phyloP scores from a whole-genome alignment of 2,113 vertebrate species.

The Phyllostomus discolor region DNA sequence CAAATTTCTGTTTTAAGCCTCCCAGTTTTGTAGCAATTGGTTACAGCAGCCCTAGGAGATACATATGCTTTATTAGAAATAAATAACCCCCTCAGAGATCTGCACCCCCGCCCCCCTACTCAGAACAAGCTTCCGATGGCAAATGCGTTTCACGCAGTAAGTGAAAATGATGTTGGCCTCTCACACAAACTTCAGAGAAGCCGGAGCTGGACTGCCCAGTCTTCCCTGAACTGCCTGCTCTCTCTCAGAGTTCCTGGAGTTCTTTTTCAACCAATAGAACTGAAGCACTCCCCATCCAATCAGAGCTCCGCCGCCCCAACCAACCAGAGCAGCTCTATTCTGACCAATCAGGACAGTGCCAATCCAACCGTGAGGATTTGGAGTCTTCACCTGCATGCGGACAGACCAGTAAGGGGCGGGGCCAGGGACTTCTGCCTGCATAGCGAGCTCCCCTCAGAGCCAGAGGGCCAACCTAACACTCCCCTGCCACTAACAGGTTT shows the following conservation, averaged over 20 bases:
- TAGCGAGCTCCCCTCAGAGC: neutral
- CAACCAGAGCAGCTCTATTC: neutral
- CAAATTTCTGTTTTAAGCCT: neutral
- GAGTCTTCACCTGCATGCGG: neutral
- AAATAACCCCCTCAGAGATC: neutral
- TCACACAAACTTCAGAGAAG: neutral
- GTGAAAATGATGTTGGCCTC: neutral
- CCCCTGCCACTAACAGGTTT: neutral
- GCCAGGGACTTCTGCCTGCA: neutral
- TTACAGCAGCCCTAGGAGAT: neutral
- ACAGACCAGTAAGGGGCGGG: neutral
- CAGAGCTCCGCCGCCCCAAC: neutral
- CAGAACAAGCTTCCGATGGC: neutral
- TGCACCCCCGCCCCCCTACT: too few species aligned
- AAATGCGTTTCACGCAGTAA: too few species aligned
- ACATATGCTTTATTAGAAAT: neutral
- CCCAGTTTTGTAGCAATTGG: neutral
- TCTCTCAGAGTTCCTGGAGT: neutral
- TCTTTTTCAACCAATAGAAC: neutral
- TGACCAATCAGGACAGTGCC: neutral
- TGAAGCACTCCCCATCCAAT: neutral
- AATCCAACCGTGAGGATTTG: neutral
- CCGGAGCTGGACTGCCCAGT: neutral
- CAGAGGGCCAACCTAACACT: neutral
- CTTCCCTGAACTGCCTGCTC: neutral